Percentiles rank a stretch among this genome's conserved stretches.
Evolutionary conservation across 2,113 vertebrate genomes (phyloP).

Genomic region (Aegithalos caudatus): DNA sequence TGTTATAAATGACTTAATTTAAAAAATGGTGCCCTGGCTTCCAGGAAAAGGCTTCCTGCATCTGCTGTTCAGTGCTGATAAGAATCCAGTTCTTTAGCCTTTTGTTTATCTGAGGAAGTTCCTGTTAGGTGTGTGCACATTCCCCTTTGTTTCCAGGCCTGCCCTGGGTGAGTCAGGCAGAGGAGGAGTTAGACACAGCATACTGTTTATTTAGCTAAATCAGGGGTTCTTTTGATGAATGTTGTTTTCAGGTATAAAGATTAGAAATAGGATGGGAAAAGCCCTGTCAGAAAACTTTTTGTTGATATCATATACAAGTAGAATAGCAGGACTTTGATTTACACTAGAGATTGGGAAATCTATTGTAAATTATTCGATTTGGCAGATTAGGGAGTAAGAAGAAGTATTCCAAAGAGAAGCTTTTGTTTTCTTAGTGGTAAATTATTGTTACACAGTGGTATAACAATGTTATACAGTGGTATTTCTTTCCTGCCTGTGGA

Average conservation of each 20-base stretch:
- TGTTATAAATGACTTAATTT: slow-evolving; percentile 60
- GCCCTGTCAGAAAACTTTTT: not conserved
- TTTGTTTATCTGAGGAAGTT: slow-evolving; percentile 86
- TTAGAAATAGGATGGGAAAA: slow-evolving; percentile 12
- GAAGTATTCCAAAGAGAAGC: not conserved
- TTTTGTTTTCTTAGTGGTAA: not conserved
- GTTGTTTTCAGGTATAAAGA: slow-evolving; percentile 10
- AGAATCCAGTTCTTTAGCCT: slow-evolving; percentile 69
- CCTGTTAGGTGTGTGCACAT: slow-evolving; percentile 83
- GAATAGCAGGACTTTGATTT: not conserved
- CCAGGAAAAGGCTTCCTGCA: slow-evolving; percentile 79
- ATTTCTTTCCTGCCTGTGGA: not conserved
- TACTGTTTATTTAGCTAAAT: slow-evolving; percentile 58
- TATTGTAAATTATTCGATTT: not conserved
- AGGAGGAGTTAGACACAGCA: slow-evolving; percentile 51
- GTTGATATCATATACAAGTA: not conserved
- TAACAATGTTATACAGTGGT: not conserved
- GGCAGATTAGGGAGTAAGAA: not conserved
- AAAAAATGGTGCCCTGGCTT: slow-evolving; percentile 67
- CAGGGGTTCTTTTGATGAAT: slow-evolving; percentile 16
- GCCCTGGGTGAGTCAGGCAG: slow-evolving; percentile 37
- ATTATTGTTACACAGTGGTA: not conserved
- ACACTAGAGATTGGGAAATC: not conserved
- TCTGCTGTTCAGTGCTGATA: slow-evolving; percentile 79
- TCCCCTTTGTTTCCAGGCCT: slow-evolving; percentile 76